A percentile compares a stretch with the other conserved stretches of the same genome.
phyloP scores from a whole-genome alignment of 2,797 vertebrate species.

The Chrysocyon brachyurus region DNA sequence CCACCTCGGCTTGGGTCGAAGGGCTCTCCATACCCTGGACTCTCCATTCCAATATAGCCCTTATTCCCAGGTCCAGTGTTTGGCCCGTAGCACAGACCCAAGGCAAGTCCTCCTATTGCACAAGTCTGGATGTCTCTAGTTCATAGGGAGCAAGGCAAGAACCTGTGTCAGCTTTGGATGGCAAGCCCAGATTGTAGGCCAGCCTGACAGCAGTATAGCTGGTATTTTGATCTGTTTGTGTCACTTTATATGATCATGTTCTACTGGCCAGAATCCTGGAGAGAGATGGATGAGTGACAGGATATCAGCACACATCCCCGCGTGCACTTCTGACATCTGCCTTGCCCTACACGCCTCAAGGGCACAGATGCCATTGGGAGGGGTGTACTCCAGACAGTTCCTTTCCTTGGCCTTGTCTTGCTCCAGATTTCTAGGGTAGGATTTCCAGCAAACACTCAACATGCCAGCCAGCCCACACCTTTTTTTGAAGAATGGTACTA shows the following conservation, averaged over 20 bases:
- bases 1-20: too few species aligned
- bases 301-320: neutral
- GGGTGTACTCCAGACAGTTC: neutral
- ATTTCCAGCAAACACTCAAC: neutral
- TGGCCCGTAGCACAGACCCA: neutral
- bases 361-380: neutral
- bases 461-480: too few species aligned
- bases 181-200: neutral
- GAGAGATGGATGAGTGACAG: neutral
- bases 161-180: neutral
- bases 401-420: neutral
- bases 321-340: neutral
- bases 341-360: too few species aligned
- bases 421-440: neutral
- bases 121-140: neutral
- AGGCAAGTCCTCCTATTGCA: accelerated
- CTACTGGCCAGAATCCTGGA: neutral
- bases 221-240: neutral
- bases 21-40: neutral
- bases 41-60: neutral
- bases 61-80: too few species aligned
- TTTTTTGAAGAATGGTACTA: neutral
- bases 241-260: neutral
- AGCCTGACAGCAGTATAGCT: neutral
- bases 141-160: neutral